Base-by-base conservation (phyloP, 1,140 invertebrate genomes). In the Caenorhabditis briggsae region DNA sequence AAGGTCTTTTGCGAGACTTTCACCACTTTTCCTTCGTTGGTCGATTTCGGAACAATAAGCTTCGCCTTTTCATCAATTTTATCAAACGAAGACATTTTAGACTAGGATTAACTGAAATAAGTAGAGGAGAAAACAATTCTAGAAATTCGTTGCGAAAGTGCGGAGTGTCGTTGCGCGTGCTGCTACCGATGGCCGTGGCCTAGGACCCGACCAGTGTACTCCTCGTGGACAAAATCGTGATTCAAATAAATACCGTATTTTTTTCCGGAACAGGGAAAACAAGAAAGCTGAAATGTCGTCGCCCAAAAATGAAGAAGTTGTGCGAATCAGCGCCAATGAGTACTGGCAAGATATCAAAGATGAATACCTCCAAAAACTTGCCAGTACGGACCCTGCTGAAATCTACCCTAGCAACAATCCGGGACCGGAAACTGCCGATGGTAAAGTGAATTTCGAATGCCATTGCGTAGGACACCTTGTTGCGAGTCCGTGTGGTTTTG, bases 381-480 rank as follows among this genome's bases (percentile, higher is more conserved):
- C 74, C 8, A 64, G 83, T 14, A 58, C 88, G 50, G 48, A 91
- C 5, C 82, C 87, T 18, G 87, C 87, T 18, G 88, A 91, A 46
- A 48, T 91, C 5, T 87, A 85, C 53, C 89, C 89, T 33, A 86
- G 88, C 43, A 89, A 89, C 65, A 91, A 91, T 86, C 90, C 90
- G 58, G 90, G 90, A 20, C 89, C 91, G 7, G 88, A 86, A 25
- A 91, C 91, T 46, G 88, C 91, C 6, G 91, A 91, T 85, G 91
- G 91, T 6, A 61, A 88, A 43, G 74, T 91, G 12, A 91, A 91
- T 70, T 91, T 91, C 82, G 91, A 92, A 65, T 91, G 91, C 82
- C 91, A 91, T 61, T 91, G 91, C 59, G 91, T 91, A 3, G 84
- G 88, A n/a, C 91, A 91, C 85, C 50, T 91, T 18, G 91, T 91